Evolutionary conservation across 2,888 invertebrate genomes (phyloP).

Genomic region (Phortica magna): DNA sequence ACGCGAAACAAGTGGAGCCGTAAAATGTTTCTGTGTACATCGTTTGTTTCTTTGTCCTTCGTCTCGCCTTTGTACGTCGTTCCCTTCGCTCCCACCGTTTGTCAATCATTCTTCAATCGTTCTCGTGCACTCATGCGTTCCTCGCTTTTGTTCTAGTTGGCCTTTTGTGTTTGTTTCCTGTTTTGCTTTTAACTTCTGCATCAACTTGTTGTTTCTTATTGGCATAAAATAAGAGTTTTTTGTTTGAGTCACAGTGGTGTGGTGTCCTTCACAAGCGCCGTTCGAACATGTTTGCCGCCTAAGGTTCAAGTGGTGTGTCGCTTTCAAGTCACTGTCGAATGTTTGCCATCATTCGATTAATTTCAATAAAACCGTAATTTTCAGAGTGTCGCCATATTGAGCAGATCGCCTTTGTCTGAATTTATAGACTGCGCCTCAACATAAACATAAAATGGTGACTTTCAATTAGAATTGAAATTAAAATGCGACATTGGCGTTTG

Average conservation of each 20-base stretch:
- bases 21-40: slow-evolving; percentile 50
- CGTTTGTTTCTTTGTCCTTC: slow-evolving; percentile 18
- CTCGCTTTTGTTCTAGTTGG: slow-evolving; percentile 19
- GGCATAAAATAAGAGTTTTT: slow-evolving; percentile 22
- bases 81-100: neutral
- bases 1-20: slow-evolving; percentile 71
- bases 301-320: too few species aligned
- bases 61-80: slow-evolving; percentile 14
- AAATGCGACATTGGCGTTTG: too few species aligned
- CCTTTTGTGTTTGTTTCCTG: neutral
- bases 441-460: slow-evolving; percentile 25
- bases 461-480: slow-evolving; percentile 59
- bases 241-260: neutral
- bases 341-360: slow-evolving; percentile 61
- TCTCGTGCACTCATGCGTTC: neutral
- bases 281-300: too few species aligned
- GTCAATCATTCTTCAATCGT: neutral
- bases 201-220: slow-evolving; percentile 3
- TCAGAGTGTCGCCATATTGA: slow-evolving; percentile 36
- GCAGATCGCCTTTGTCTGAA: neutral
- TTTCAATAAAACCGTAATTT: slow-evolving; percentile 66
- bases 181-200: neutral
- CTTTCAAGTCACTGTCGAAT: slow-evolving; percentile 8
- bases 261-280: neutral
- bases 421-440: slow-evolving; percentile 10